Conservation (phyloP, 2,113 vertebrate genomes). For the Rhinogobius similis region DNA sequence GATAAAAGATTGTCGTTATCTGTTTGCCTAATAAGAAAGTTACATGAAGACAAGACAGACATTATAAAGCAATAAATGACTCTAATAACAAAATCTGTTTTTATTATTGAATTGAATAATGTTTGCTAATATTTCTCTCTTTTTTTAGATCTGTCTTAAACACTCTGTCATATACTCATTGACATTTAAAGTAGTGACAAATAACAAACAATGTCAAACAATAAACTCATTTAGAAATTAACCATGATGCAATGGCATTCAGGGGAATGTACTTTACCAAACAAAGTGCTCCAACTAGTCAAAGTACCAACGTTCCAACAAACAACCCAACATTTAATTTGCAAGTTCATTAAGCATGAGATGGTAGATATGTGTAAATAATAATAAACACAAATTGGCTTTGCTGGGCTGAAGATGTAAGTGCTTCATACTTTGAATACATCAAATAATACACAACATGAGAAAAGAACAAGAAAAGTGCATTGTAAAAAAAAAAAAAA, state of each 20-base stretch:
- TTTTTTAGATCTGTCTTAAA: constrained; percentile 28
- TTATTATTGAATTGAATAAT: constrained; percentile 64
- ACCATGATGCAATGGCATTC: constrained; percentile 36
- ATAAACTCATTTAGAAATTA: constrained; percentile 36
- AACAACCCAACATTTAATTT: constrained; percentile 10
- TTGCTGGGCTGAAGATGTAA: constrained; percentile 35
- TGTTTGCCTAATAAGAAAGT: background rate
- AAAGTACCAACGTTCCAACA: too few species aligned
- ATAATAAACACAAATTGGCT: constrained; percentile 44
- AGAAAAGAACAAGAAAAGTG: too few species aligned
- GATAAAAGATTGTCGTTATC: background rate
- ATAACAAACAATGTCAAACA: constrained; percentile 40
- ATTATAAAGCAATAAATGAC: background rate
- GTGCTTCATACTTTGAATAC: constrained; percentile 34
- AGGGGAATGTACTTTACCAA: background rate
- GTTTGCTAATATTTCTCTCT: constrained; percentile 51
- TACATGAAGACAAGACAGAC: background rate
- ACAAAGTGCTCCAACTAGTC: background rate
- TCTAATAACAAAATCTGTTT: constrained; percentile 55
- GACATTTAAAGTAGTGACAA: constrained; percentile 53
- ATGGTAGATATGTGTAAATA: constrained; percentile 25
- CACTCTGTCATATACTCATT: constrained; percentile 27
- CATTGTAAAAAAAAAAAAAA: too few species aligned
- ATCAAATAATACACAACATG: too few species aligned
- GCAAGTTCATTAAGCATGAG: background rate